A percentile compares a stretch with the other conserved stretches of the same genome.
phyloP scores from a whole-genome alignment of 2,113 vertebrate genomes.

The Cervus canadensis region DNA sequence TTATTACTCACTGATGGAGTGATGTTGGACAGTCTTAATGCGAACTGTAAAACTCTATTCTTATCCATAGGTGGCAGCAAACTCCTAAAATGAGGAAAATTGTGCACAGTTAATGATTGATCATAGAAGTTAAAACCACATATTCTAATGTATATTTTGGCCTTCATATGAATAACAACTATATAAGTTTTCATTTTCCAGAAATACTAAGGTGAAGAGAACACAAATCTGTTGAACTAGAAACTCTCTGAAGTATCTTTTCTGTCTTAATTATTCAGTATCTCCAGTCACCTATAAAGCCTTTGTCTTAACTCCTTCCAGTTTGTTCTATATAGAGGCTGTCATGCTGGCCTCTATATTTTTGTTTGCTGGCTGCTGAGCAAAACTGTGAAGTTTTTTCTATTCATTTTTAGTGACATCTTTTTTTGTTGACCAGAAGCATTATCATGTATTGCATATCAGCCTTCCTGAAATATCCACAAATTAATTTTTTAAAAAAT shows the following conservation, averaged over 20 bases:
- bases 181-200: neutral
- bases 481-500: neutral
- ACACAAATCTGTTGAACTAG: neutral
- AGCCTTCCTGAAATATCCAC: neutral
- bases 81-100: neutral
- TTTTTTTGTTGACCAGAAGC: neutral
- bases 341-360: neutral
- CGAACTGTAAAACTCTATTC: neutral
- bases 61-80: constrained; percentile 22
- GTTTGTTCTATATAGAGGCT: neutral
- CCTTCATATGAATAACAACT: neutral
- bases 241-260: neutral
- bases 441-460: neutral
- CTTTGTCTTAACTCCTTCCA: neutral
- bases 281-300: neutral
- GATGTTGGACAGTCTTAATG: neutral
- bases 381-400: neutral
- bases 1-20: neutral
- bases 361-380: neutral
- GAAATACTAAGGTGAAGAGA: neutral
- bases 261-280: neutral
- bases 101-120: neutral
- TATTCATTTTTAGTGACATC: neutral
- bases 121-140: neutral
- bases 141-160: neutral